Percentiles rank a stretch among this genome's conserved stretches.
phyloP scores from a whole-genome alignment of 2,888 invertebrate species.

The Chalcis sispes region DNA sequence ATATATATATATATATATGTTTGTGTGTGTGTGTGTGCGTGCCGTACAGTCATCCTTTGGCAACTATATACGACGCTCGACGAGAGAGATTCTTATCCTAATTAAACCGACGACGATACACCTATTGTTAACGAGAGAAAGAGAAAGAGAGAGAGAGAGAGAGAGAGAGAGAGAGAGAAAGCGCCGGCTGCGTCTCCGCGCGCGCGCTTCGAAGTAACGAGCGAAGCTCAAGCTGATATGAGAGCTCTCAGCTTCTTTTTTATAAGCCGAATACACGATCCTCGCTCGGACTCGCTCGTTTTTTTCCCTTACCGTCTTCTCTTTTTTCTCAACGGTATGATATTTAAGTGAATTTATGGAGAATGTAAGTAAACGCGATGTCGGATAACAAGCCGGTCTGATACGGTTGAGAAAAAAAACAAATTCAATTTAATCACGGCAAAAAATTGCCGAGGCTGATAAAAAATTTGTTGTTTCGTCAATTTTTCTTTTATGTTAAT shows the following conservation, averaged over 20 bases:
- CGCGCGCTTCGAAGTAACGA: constrained; percentile 34
- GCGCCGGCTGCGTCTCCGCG: background rate
- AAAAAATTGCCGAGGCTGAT: too few species aligned
- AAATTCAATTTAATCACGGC: too few species aligned
- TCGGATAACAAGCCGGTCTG: too few species aligned
- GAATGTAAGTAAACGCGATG: too few species aligned
- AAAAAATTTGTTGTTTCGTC: too few species aligned
- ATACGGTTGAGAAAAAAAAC: too few species aligned
- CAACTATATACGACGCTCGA: background rate
- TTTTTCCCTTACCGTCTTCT: background rate
- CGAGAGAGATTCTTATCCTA: constrained; percentile 72
- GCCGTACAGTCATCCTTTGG: background rate
- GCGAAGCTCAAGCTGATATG: constrained; percentile 19
- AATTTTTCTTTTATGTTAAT: too few species aligned
- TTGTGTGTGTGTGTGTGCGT: background rate
- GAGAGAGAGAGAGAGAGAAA: too few species aligned
- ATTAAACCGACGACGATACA: constrained; percentile 68
- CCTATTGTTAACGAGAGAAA: constrained; percentile 55
- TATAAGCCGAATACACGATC: background rate
- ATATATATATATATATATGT: background rate
- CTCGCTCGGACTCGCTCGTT: background rate
- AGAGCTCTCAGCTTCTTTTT: constrained; percentile 11
- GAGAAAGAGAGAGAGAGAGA: too few species aligned
- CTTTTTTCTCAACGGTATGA: background rate
- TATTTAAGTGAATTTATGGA: background rate